Evolutionary conservation across 2,113 vertebrate genomes (phyloP).

Genomic region (Pteruthius melanotis): DNA sequence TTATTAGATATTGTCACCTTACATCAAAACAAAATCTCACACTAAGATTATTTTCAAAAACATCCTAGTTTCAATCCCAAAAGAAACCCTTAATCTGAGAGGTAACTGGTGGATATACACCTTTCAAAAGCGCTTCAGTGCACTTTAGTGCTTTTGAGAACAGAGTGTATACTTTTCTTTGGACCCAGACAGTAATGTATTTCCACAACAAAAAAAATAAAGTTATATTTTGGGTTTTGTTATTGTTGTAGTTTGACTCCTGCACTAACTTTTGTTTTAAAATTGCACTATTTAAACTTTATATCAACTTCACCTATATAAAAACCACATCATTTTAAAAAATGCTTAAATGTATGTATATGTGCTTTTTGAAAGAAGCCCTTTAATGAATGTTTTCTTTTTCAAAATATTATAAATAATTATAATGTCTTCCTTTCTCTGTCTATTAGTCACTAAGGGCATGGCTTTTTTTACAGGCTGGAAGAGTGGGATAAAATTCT

Average conservation of each 20-base stretch:
- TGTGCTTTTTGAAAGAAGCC: slow-evolving; percentile 26
- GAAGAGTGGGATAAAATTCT: neutral
- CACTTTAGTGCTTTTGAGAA: neutral
- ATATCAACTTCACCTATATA: slow-evolving; percentile 33
- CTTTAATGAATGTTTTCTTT: slow-evolving; percentile 17
- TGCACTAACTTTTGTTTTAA: slow-evolving; percentile 62
- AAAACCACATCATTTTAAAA: neutral
- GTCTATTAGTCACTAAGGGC: neutral
- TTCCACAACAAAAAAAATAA: neutral
- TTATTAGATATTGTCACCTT: neutral
- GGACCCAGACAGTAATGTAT: neutral
- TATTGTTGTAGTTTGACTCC: slow-evolving; percentile 19
- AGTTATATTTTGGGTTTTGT: neutral
- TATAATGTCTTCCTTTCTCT: neutral
- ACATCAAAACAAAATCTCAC: neutral
- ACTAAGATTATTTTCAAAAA: neutral
- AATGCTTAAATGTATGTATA: slow-evolving; percentile 12
- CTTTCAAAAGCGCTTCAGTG: neutral
- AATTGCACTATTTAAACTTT: slow-evolving; percentile 66
- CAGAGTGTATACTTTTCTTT: neutral
- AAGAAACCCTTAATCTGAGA: neutral
- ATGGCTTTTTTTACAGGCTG: neutral
- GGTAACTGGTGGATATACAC: neutral
- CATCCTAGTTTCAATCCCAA: neutral
- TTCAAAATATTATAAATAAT: neutral